These are phyloP conservation scores for Hecatera dysodea DNA, from an alignment of 2,888 invertebrate genomes.

Conservation along the genomic window DNA sequence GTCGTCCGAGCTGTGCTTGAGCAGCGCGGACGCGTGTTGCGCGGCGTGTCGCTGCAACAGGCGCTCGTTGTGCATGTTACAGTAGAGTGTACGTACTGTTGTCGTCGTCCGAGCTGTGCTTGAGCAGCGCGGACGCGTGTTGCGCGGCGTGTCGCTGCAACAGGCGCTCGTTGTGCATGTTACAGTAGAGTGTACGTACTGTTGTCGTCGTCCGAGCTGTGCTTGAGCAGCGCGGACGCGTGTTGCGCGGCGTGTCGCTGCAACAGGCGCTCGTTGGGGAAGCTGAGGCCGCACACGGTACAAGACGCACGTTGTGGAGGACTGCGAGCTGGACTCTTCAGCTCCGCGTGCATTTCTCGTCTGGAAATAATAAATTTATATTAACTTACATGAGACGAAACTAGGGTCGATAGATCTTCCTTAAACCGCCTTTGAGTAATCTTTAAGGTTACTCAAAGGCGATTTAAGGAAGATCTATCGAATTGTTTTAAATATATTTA, in stretches of 20 bases:
- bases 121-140: background rate
- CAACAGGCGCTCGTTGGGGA: slow-evolving; percentile 73
- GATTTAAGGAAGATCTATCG: too few species aligned
- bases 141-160: slow-evolving; percentile 6
- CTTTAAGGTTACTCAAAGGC: too few species aligned
- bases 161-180: background rate
- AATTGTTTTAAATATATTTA: too few species aligned
- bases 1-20: background rate
- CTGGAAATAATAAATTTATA: slow-evolving; percentile 63
- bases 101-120: background rate
- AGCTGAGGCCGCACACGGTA: slow-evolving; percentile 71
- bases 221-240: slow-evolving; percentile 27
- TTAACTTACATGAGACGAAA: too few species aligned
- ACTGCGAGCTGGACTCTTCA: slow-evolving; percentile 63
- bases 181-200: slow-evolving; percentile 22
- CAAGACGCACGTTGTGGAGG: slow-evolving; percentile 68
- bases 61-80: background rate
- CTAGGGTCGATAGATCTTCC: too few species aligned
- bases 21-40: background rate
- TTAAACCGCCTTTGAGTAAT: too few species aligned
- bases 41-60: slow-evolving; percentile 5
- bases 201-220: slow-evolving; percentile 40
- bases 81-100: slow-evolving; percentile 19
- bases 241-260: slow-evolving; percentile 69
- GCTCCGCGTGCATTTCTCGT: slow-evolving; percentile 79